Base-by-base conservation (phyloP, 2,888 invertebrate species). In the Drosophila kuntzei region DNA sequence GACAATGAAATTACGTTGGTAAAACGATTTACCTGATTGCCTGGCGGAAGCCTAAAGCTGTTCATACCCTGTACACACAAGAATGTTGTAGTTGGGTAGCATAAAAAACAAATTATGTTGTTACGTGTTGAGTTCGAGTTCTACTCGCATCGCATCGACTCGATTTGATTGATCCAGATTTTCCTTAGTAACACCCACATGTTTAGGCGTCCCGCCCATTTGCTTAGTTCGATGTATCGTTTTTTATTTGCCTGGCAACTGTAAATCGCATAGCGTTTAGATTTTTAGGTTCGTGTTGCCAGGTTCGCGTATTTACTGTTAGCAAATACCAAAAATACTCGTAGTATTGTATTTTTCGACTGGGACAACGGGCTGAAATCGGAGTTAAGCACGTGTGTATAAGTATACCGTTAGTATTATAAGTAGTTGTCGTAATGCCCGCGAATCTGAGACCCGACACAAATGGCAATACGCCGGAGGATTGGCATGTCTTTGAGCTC, bases 401-500 rank as follows among this genome's bases (percentile, higher is more conserved):
- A 36, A 46, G 46, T 57, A 27, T 36, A 34, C 18, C 34, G 9
- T 47, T 47, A 47, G 47, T 29, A 39, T 43, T 5, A 22, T 16
- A 34, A 20, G 29, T 43, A 7, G 41, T 27, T 53, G 32, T 16
- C 20, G 39, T 16, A 69, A 85, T 85, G 84, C 84, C 84, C 9
- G 67, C 62, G 7, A 73, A 89, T 81, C 58, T 60, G 49, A 64
- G 85, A 22, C 71, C 85, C 20, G 46, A 25, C 18, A 85, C 89
- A 47, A 78, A 74, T 65, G 92, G 92, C 46, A 94, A 94, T 87
- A 93, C 93, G 27, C 93, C 94, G 74, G 95, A 96, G 89, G 96
- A 96, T 91, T 96, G 96, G 95, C 94, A 94, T 89, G 94, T 96
- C 72, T 96, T 95, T 90, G 95, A 96, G 92, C 93, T 94, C 5